phyloP scores from a whole-genome alignment of 2,888 invertebrate species.

The Eutolmus rufibarbis region DNA sequence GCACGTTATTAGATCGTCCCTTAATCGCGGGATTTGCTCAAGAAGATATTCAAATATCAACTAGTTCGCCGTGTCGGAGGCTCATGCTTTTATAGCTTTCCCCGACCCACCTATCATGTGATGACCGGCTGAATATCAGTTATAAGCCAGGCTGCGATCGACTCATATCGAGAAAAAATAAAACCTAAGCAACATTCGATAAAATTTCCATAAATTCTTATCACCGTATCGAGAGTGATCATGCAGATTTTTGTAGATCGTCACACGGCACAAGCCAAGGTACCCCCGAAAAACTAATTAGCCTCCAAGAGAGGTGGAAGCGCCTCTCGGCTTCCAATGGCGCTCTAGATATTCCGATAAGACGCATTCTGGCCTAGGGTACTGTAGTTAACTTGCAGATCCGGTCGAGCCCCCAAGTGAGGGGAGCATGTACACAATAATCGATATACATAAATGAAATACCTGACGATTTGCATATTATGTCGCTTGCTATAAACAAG shows the following conservation, averaged over 20 bases:
- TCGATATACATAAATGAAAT: background rate
- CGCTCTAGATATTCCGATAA: background rate
- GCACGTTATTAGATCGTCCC: background rate
- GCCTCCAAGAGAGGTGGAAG: background rate
- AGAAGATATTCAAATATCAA: constrained; percentile 13
- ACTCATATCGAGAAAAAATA: background rate
- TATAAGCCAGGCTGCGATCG: background rate
- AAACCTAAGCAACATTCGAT: background rate
- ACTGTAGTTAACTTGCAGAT: background rate
- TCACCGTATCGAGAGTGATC: background rate
- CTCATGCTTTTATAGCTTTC: background rate
- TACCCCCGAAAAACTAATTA: background rate
- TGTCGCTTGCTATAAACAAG: background rate
- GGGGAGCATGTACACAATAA: background rate
- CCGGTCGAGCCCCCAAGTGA: constrained; percentile 10
- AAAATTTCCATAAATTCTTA: constrained; percentile 16
- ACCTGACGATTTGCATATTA: background rate
- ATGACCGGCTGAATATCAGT: background rate
- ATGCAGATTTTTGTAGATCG: background rate
- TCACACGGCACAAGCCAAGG: background rate
- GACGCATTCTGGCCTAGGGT: background rate
- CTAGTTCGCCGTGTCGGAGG: background rate
- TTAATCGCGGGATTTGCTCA: background rate
- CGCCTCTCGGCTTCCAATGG: background rate
- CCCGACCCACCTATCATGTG: background rate